Base-by-base conservation (phyloP, 2,113 vertebrate genomes). In the Gavialis gangeticus region DNA sequence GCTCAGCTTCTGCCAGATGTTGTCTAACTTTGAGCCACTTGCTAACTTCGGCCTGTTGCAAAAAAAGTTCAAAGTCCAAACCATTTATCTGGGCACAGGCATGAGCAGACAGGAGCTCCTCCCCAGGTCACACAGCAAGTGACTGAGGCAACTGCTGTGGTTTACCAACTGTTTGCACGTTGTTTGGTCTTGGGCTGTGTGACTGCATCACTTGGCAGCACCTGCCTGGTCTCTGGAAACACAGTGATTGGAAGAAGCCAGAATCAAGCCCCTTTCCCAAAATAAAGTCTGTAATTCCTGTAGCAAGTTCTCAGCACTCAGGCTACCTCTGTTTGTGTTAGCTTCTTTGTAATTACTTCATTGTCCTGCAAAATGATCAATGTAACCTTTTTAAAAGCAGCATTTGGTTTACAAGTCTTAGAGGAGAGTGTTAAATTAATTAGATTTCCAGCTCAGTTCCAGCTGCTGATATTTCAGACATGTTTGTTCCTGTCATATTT, bases 401-500 rank as follows among this genome's bases (percentile, higher is more conserved):
- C 86, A 87, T 81, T 96, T 97, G 94, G 88, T 97, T 97, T 97
- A 97, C 98, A 97, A 92, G 83, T 75, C 90, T 67, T 73, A 97
- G 93, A 97, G 89, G 90, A 89, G 85, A 95, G 91, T 96, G 66
- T 92, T 96, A 94, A 92, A 97, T 93, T 98, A 97, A 98, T 98
- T 96, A 93, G 77, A 94, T 95, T 94, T 96, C 69, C 89, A 88
- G 89, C 95, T 97, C 97, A 94, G 97, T 97, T 98, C 97, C 96
- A 96, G 90, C 95, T 92, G 91, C 96, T 93, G 95, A 96, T 96
- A 87, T 91, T 94, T 80, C 96, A 93, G 97, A 97, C 91, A 91
- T 12, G 14, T 93, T 98, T 98, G 90, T 97, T 97, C 93, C 94
- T 96, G 96, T 97, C 95, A 93, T 82, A 96, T 97, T 98, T 97